Evolutionary conservation across 2,888 invertebrate species (phyloP).

Genomic region (Pandemis heparana): DNA sequence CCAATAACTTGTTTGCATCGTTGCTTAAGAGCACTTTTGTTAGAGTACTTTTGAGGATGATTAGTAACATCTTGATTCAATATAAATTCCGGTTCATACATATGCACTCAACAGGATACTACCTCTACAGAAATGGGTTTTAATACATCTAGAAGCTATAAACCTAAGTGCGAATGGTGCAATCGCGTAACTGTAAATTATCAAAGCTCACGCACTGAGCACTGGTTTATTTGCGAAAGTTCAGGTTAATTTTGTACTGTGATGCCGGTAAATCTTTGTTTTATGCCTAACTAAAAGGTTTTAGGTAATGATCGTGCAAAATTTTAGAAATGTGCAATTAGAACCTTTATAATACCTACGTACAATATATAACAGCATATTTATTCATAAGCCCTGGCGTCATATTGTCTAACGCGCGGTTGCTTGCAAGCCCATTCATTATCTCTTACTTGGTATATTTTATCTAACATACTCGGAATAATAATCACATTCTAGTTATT

Average conservation of each 20-base stretch:
- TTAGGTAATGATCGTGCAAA: neutral
- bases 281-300: neutral
- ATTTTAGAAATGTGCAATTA: neutral
- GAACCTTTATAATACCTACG: too few relatives aligned
- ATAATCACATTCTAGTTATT: too few relatives aligned
- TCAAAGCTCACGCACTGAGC: constrained; percentile 8
- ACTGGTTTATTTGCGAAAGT: constrained; percentile 22
- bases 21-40: too few relatives aligned
- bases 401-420: too few relatives aligned
- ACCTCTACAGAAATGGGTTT: neutral
- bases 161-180: neutral
- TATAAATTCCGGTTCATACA: neutral
- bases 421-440: too few relatives aligned
- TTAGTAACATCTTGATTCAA: neutral
- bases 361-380: too few relatives aligned
- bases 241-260: constrained; percentile 1
- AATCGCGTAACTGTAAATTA: constrained; percentile 12
- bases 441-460: too few relatives aligned
- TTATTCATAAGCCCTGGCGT: too few relatives aligned
- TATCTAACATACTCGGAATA: too few relatives aligned
- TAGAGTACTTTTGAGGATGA: too few relatives aligned
- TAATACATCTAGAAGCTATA: neutral
- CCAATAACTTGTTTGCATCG: too few relatives aligned
- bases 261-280: neutral
- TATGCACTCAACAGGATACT: too few relatives aligned